phyloP scores from a whole-genome alignment of 2,888 invertebrate species.

The Caenorhabditis becei region DNA sequence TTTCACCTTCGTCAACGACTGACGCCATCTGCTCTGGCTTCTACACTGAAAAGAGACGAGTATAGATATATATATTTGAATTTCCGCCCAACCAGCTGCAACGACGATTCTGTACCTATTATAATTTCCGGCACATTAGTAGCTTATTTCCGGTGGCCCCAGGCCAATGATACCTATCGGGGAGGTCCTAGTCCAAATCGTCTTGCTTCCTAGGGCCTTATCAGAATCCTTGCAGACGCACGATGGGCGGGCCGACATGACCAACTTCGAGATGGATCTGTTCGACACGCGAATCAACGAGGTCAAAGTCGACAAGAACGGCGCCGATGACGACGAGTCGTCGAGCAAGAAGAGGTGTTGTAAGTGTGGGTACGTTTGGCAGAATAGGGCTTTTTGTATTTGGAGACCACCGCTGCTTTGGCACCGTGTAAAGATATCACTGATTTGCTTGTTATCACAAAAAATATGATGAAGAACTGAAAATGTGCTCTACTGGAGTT shows the following conservation, averaged over 20 bases:
- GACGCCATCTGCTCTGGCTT: no score
- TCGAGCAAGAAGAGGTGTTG: slow-evolving; percentile 60
- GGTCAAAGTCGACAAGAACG: slow-evolving; percentile 56
- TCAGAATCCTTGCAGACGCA: slow-evolving; percentile 71
- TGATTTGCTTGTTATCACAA: background rate
- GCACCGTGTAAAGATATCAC: background rate
- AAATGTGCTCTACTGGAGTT: no score
- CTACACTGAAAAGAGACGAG: no score
- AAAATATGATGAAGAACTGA: no score
- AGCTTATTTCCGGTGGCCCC: background rate
- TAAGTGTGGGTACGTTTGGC: slow-evolving; percentile 62
- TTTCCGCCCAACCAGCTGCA: no score
- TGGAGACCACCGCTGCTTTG: slow-evolving; percentile 2
- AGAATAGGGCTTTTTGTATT: background rate
- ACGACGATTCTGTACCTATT: background rate
- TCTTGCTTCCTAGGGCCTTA: background rate
- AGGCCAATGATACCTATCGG: slow-evolving; percentile 68
- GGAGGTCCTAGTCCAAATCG: slow-evolving; percentile 57
- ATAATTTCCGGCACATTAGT: slow-evolving; percentile 4
- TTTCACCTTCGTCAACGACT: background rate
- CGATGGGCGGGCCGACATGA: slow-evolving; percentile 80
- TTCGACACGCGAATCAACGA: slow-evolving; percentile 77
- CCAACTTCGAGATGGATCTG: slow-evolving; percentile 80
- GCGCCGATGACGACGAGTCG: slow-evolving; percentile 67
- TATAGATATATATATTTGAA: no score